Evolutionary conservation across 2,888 invertebrate genomes (phyloP).

Genomic region (Sepiola atlantica): DNA sequence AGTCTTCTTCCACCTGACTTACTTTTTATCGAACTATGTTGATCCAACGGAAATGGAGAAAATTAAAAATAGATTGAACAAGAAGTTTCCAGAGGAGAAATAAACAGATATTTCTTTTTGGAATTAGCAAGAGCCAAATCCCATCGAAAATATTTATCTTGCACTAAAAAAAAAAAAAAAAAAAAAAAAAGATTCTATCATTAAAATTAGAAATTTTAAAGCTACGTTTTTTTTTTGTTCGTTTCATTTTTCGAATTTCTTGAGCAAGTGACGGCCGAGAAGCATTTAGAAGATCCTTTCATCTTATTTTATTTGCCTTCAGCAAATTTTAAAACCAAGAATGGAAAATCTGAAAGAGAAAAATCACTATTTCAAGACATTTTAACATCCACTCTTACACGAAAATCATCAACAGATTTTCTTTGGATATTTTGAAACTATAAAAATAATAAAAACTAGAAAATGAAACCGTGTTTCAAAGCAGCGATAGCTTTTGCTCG

Average conservation of each 20-base stretch:
- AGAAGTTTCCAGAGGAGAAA: neutral
- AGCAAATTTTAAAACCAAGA: neutral
- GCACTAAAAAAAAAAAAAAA: neutral
- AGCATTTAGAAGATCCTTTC: neutral
- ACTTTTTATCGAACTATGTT: neutral
- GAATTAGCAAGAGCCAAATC: neutral
- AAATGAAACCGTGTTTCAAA: neutral
- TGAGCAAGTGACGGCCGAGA: neutral
- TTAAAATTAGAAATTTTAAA: neutral
- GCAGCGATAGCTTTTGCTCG: neutral
- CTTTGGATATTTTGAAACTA: neutral
- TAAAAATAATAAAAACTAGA: neutral
- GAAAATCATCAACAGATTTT: neutral
- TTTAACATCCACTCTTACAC: neutral
- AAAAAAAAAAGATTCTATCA: neutral
- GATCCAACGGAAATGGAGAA: neutral
- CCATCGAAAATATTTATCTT: neutral
- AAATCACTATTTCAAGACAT: neutral
- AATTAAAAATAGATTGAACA: neutral
- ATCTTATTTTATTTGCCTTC: neutral
- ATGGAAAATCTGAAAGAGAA: neutral
- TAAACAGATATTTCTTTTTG: neutral
- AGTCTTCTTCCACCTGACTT: too few relatives aligned
- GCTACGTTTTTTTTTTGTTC: neutral
- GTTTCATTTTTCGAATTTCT: neutral